Conservation (phyloP, 2,888 invertebrate genomes). For the Endotricha flammealis region DNA sequence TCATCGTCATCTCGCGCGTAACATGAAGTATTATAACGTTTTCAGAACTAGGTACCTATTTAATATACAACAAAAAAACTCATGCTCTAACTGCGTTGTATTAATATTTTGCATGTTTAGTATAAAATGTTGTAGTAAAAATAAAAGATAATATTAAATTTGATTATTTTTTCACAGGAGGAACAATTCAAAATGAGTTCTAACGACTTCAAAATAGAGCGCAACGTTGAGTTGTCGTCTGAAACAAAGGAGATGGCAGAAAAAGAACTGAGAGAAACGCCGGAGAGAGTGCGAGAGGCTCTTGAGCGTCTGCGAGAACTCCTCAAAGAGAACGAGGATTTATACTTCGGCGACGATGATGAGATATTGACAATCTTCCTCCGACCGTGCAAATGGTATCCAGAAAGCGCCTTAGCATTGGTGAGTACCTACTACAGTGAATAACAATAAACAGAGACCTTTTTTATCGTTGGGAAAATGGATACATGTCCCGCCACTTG, state of each 20-base stretch:
- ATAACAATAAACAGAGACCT: too few species aligned
- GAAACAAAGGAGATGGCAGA: slow-evolving; percentile 80
- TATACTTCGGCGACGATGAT: slow-evolving; percentile 85
- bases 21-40: too few species aligned
- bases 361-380: slow-evolving; percentile 87
- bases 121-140: too few species aligned
- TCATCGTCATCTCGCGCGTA: too few species aligned
- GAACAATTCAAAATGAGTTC: slow-evolving; percentile 47
- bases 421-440: too few species aligned
- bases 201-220: slow-evolving; percentile 78
- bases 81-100: too few species aligned
- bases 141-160: slow-evolving; percentile 1
- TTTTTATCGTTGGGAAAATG: neutral
- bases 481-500: too few species aligned
- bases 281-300: slow-evolving; percentile 80
- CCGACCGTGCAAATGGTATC: slow-evolving; percentile 90
- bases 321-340: slow-evolving; percentile 82
- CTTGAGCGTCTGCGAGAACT: slow-evolving; percentile 80
- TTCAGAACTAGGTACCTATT: too few species aligned
- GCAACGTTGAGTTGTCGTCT: slow-evolving; percentile 75
- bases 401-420: slow-evolving; percentile 87
- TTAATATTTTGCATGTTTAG: too few species aligned
- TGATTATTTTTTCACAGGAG: slow-evolving; percentile 30
- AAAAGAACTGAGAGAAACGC: slow-evolving; percentile 83
- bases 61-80: too few species aligned